A percentile compares a stretch with the other conserved stretches of the same genome.
phyloP scores from a whole-genome alignment of 2,888 invertebrate species.

The Spisula solida region DNA sequence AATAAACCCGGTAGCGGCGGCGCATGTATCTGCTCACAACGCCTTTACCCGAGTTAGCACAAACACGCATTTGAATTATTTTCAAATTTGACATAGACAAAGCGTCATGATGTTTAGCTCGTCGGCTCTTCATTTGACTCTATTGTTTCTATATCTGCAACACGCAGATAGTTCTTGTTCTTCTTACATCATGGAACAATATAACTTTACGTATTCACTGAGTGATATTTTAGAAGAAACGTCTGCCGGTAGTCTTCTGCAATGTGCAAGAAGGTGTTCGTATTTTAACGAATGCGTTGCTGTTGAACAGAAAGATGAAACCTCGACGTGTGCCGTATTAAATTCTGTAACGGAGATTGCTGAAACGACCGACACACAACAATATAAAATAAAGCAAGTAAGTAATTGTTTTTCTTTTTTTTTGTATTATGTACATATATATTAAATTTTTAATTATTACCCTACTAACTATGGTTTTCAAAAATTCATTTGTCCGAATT shows the following conservation, averaged over 20 bases:
- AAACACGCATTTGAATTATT: too few species aligned
- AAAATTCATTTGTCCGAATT: too few species aligned
- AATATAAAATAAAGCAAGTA: neutral
- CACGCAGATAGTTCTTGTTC: neutral
- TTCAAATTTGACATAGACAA: too few species aligned
- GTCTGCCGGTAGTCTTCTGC: neutral
- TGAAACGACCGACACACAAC: neutral
- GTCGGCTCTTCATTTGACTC: neutral
- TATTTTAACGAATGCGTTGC: neutral
- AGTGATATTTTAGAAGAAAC: neutral
- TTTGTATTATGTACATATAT: neutral
- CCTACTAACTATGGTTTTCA: too few species aligned
- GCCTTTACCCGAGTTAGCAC: too few species aligned
- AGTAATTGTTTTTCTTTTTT: neutral
- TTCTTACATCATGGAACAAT: neutral
- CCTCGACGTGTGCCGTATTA: neutral
- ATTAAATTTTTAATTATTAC: too few species aligned
- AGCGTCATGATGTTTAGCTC: too few species aligned
- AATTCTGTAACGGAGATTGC: neutral
- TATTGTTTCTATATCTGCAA: neutral
- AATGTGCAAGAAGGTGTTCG: neutral
- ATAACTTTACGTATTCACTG: neutral
- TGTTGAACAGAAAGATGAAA: neutral
- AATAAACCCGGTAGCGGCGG: too few species aligned
- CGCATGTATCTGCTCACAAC: too few species aligned